A percentile compares a stretch with the other conserved stretches of the same genome.
Conservation (phyloP, 1,140 invertebrate species). For the Hesperophylax magnus region DNA sequence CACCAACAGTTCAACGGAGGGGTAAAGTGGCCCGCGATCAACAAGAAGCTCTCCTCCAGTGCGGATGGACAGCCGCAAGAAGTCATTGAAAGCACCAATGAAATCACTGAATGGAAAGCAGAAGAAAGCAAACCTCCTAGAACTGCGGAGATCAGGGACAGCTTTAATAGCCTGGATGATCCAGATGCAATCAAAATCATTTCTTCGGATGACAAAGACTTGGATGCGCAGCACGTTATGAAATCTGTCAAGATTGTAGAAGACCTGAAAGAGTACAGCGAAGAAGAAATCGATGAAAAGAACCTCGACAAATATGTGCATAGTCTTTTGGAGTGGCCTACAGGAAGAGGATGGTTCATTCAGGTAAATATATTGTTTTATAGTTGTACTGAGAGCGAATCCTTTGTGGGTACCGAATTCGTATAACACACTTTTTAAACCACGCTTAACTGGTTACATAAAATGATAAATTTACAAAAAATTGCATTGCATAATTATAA, state of each 20-base stretch:
- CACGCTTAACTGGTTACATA: too few species aligned
- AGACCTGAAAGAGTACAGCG: slow-evolving; percentile 20
- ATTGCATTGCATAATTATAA: too few species aligned
- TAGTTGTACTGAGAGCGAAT: neutral
- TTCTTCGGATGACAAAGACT: slow-evolving; percentile 3
- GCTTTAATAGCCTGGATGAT: slow-evolving; percentile 26
- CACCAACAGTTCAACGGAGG: slow-evolving; percentile 61
- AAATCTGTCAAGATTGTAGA: slow-evolving; percentile 2
- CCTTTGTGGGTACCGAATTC: too few species aligned
- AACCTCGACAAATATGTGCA: slow-evolving; percentile 66
- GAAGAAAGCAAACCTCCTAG: neutral
- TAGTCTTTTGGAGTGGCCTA: slow-evolving; percentile 72
- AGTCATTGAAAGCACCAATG: neutral
- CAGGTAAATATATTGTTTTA: slow-evolving; percentile 61
- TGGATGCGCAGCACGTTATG: slow-evolving; percentile 1
- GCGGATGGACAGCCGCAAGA: neutral
- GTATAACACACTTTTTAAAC: too few species aligned
- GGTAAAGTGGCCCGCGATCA: slow-evolving; percentile 17
- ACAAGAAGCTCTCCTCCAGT: neutral
- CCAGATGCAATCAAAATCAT: slow-evolving; percentile 25
- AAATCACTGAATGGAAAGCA: neutral
- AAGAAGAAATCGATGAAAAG: slow-evolving; percentile 58
- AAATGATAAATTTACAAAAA: too few species aligned
- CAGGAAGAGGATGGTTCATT: slow-evolving; percentile 69
- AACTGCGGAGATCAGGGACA: slow-evolving; percentile 9